Base-by-base conservation (phyloP, 1,140 invertebrate genomes). In the Galleria mellonella region DNA sequence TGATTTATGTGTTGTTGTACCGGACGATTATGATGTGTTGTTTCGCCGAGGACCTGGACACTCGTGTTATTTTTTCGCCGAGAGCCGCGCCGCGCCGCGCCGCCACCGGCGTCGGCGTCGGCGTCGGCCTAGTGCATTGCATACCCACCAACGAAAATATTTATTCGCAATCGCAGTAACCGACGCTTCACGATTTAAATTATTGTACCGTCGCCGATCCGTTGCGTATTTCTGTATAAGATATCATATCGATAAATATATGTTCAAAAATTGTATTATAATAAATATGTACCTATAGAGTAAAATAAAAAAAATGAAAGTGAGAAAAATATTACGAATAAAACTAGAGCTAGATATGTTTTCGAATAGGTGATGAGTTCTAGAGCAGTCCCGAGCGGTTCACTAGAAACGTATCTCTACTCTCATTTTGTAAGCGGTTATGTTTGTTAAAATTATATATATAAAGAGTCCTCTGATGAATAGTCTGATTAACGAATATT, bases 401-500 rank as follows among this genome's bases (percentile, higher is more conserved):
- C 39, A 59, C 67, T 74, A 75, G 77, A 71, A 54, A 59, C 79
- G 74, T 76, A 70, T 60, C 62, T 73, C 62, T 75, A 72, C 71
- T 82, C 73, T 78, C 75, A 78, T 76, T 82, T 77, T 82, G 77
- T 83, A 79, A 83, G 71, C 79, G 75, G 79, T 84, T 84, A 78
- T 73, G 77, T 82, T 83, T 84, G 81, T 83, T 82, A 76, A 81
- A 83, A 76, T 79, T 77, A 84, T 84, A 83, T 83, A 61, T 61
- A 82, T 82, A 69, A 82, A 81, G 78, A 83, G 77, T 84, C 81
- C 81, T 85, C 76, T 83, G 70, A 85, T 71, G 81, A 84, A 85
- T 85, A 85, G 82, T 83, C 82, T 85, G 82, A 85, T 83, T 83
- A 84, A 81, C 75, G 64, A 84, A 79, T 83, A 83, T 83, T 83